These are phyloP conservation scores for Solenopsis invicta DNA, from an alignment of 1,140 invertebrate genomes.

Conservation along the genomic window DNA sequence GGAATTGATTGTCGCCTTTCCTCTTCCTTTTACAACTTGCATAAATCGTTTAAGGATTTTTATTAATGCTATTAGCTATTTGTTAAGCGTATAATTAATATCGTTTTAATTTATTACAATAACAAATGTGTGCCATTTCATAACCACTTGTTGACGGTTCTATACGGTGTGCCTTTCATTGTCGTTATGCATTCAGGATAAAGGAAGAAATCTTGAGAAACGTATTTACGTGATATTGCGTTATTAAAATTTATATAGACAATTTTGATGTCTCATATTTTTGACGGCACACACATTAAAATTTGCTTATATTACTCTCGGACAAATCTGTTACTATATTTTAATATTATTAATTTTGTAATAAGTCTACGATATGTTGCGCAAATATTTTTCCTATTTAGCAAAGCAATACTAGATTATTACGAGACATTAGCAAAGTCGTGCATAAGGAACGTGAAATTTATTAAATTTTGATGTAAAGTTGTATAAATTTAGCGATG, in stretches of 20 bases:
- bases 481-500: conserved; percentile 48
- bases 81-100: conserved; percentile 9
- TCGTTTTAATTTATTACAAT: conserved; percentile 58
- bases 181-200: conserved; percentile 44
- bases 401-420: conserved; percentile 48
- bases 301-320: conserved; percentile 44
- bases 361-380: conserved; percentile 61
- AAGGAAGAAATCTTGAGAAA: background rate
- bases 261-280: conserved; percentile 51
- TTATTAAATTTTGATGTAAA: conserved; percentile 67
- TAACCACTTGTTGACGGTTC: conserved; percentile 50
- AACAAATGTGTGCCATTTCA: conserved; percentile 59
- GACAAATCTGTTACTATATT: conserved; percentile 55
- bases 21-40: conserved; percentile 36
- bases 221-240: conserved; percentile 6
- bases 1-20: conserved; percentile 41
- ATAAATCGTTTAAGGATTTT: conserved; percentile 46
- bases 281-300: conserved; percentile 39
- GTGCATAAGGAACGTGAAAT: conserved; percentile 56
- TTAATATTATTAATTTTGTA: conserved; percentile 68
- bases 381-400: conserved; percentile 56
- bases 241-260: conserved; percentile 66
- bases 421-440: conserved; percentile 24
- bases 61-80: conserved; percentile 41
- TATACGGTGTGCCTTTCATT: conserved; percentile 48